phyloP scores from a whole-genome alignment of 1,140 invertebrate genomes.

The Apis laboriosa region DNA sequence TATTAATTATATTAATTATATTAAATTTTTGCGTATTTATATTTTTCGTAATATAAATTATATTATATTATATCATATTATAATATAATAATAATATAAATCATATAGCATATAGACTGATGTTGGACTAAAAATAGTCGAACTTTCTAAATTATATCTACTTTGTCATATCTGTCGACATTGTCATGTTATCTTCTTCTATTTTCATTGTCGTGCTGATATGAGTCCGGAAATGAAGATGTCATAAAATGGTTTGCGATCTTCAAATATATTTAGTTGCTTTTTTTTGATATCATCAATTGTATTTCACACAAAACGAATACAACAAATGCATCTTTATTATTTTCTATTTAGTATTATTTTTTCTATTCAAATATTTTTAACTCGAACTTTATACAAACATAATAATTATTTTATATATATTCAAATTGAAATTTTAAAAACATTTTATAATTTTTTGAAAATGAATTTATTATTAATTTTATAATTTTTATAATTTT shows the following conservation, averaged over 20 bases:
- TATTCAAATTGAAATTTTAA: too few species aligned
- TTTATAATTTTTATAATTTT: too few species aligned
- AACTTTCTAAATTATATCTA: conserved; percentile 1
- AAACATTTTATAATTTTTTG: too few species aligned
- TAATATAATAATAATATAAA: too few species aligned
- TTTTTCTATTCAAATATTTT: neutral
- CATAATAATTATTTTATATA: neutral
- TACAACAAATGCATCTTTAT: neutral
- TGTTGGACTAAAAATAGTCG: neutral
- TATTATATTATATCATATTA: too few species aligned
- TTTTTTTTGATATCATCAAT: neutral
- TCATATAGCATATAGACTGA: neutral
- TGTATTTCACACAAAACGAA: neutral
- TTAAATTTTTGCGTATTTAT: too few species aligned
- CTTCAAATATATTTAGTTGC: neutral
- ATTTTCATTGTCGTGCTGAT: neutral
- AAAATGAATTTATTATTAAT: too few species aligned
- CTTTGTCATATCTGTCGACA: neutral
- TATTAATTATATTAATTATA: too few species aligned
- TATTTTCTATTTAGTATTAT: too few species aligned
- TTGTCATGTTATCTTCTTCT: neutral
- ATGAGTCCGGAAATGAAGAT: conserved; percentile 12
- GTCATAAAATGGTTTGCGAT: conserved; percentile 20
- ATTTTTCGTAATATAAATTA: too few species aligned
- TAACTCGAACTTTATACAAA: neutral